Evolutionary conservation across 2,113 vertebrate genomes (phyloP), one percentile per base, ranked within the genome.

Genomic region (Bagarius yarrelli): DNA sequence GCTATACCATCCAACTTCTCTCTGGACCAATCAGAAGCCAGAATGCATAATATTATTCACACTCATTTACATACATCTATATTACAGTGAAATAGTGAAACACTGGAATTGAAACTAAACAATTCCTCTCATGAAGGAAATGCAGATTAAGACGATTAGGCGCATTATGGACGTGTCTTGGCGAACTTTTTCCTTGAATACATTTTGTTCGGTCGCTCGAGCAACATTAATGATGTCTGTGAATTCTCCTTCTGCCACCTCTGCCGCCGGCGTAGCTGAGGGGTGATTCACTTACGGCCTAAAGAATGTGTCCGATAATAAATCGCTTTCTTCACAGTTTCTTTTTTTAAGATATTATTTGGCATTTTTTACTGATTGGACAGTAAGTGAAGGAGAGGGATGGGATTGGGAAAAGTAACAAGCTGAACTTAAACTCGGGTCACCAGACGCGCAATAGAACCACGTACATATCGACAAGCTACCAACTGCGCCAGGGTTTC

Each of bases 11-110:
- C 3, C n/a, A 0, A 12, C n/a, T 70, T 15, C 5, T 70, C 40
- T 25, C 47, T n/a, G 15, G 67, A 47, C 67, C 67, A 50, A 70
- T 70, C 67, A 70, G 67, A 67, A n/a, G 40, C 64, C 64, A 67
- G 64, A 69, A 23, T n/a, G 21, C 63, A 30, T 15, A 11, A 61
- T 2, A n/a, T n/a, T n/a, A n/a, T n/a, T n/a, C n/a, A n/a, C n/a
- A n/a, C n/a, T n/a, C 21, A 63, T 27, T 60, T 60, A 60, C 25
- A 0, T 14, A n/a, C 59, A 1, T 60, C 27, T 16, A 30, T 63
- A 32, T 18, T 15, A 5, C 59, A 19, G 30, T 4, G 27, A 14
- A 40, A 36, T 21, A 19, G 8, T n/a, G n/a, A n/a, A n/a, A n/a
- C n/a, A n/a, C n/a, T n/a, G n/a, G n/a, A n/a, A n/a, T n/a, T n/a